Base-by-base conservation (phyloP, 2,888 invertebrate genomes). In the Chaitophorus viminalis region DNA sequence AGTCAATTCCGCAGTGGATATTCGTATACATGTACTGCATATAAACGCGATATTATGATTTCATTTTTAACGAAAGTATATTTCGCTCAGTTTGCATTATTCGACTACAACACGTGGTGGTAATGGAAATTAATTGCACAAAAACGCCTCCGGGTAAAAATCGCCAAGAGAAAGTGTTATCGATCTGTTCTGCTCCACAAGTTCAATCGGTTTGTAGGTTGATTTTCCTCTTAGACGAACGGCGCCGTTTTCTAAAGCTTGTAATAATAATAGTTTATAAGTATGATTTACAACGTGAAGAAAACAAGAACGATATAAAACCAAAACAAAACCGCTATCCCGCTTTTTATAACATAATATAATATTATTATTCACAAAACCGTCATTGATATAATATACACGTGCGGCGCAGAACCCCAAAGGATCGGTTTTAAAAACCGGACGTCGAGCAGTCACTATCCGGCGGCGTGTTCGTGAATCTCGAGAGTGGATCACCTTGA, bases 401-500 rank as follows among this genome's bases (percentile, higher is more conserved):
- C n/a, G n/a, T 1, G 29, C 72, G 74, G 9, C 21, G 46, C 82
- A 54, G 82, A 68, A 74, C 82, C 65, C 33, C 72, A 21, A 29
- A 75, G 31, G 83, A 74, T 17, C 60, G 54, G 25, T 60, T 29
- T 31, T 3, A 85, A 77, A 25, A 85, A 85, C 84, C 68, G 76
- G 84, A 77, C 68, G 46, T 31, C 46, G 14, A n/a, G 4, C 6
- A n/a, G 5, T 11, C 18, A n/a, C 36, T n/a, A n/a, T 6, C 21
- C 9, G n/a, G 46, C 46, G 46, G 46, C n/a, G 72, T 74, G 83
- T 74, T 83, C 74, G 75, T 83, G 83, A 83, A 83, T 84, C 83
- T 65, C 68, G 46, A 46, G 33, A 68, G 77, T 68, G 68, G 84
- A 46, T 77, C 68, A 77, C 84, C 84, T 85, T 85, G 84, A 77